A percentile compares a stretch with the other conserved stretches of the same genome.
These are phyloP conservation scores for Temnothorax rugatulus DNA, from an alignment of 2,888 invertebrate genomes.

Conservation along the genomic window DNA sequence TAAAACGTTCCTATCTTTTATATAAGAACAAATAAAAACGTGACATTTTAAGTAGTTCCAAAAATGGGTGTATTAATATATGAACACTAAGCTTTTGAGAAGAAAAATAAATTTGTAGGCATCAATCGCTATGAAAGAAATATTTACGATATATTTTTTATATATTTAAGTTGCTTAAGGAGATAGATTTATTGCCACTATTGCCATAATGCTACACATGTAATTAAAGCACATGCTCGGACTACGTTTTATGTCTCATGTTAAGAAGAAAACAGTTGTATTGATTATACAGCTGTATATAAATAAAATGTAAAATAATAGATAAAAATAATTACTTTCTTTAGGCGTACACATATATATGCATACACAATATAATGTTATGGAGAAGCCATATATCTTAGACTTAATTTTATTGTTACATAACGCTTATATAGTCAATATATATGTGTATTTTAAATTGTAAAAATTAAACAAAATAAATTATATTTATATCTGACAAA, in stretches of 20 bases:
- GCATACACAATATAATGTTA: not conserved
- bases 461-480: slow-evolving; percentile 33
- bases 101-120: not conserved
- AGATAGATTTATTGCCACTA: not conserved
- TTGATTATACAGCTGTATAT: not conserved
- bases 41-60: not conserved
- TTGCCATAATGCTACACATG: slow-evolving; percentile 18
- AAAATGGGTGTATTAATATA: not conserved
- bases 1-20: not conserved
- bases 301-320: not conserved
- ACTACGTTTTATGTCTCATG: not conserved
- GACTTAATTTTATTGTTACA: slow-evolving; percentile 10
- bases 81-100: not conserved
- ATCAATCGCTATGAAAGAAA: not conserved
- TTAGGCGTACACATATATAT: not conserved
- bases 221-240: not conserved
- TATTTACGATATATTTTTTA: not conserved
- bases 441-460: not conserved
- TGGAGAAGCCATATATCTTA: slow-evolving; percentile 10
- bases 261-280: not conserved
- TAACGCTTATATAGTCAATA: slow-evolving; percentile 4
- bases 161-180: not conserved
- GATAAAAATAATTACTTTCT: slow-evolving; percentile 16
- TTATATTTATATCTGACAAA: not conserved
- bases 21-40: not conserved